These are phyloP conservation scores for Rhodeus uyekii DNA, from an alignment of 2,797 vertebrate genomes.

Conservation along the genomic window DNA sequence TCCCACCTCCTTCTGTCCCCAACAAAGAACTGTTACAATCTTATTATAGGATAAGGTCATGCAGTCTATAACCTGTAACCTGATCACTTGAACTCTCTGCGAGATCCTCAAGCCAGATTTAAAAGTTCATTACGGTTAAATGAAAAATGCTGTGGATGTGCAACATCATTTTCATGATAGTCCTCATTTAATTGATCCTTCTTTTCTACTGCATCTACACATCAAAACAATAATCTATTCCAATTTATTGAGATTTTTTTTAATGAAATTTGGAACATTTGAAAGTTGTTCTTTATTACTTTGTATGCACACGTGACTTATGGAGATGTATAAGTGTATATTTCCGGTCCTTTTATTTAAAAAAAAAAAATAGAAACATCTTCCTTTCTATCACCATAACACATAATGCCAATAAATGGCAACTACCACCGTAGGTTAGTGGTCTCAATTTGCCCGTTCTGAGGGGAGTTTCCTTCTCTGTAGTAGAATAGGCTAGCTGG, in stretches of 20 bases:
- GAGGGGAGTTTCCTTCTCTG: slow-evolving; percentile 34
- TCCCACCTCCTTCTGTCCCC: too few species aligned
- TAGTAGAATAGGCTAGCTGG: slow-evolving; percentile 32
- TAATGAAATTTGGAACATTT: not conserved
- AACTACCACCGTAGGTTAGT: slow-evolving; percentile 13
- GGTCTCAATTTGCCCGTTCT: slow-evolving; percentile 31
- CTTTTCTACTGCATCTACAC: not conserved
- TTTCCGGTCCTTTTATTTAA: slow-evolving; percentile 23
- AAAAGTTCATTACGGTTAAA: not conserved
- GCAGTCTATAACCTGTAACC: not conserved
- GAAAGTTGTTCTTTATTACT: not conserved
- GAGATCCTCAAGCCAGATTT: not conserved
- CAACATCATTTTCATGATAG: not conserved
- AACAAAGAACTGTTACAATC: too few species aligned
- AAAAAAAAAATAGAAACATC: not conserved
- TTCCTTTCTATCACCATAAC: slow-evolving; percentile 28
- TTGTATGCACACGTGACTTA: not conserved
- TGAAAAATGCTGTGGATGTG: not conserved
- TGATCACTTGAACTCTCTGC: not conserved
- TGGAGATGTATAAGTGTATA: not conserved
- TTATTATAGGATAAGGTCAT: not conserved
- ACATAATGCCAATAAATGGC: slow-evolving; percentile 35
- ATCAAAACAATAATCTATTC: not conserved
- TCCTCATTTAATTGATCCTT: not conserved
- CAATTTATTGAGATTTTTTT: not conserved